These are phyloP conservation scores for Solen grandis DNA, from an alignment of 1,140 invertebrate genomes.

Conservation along the genomic window DNA sequence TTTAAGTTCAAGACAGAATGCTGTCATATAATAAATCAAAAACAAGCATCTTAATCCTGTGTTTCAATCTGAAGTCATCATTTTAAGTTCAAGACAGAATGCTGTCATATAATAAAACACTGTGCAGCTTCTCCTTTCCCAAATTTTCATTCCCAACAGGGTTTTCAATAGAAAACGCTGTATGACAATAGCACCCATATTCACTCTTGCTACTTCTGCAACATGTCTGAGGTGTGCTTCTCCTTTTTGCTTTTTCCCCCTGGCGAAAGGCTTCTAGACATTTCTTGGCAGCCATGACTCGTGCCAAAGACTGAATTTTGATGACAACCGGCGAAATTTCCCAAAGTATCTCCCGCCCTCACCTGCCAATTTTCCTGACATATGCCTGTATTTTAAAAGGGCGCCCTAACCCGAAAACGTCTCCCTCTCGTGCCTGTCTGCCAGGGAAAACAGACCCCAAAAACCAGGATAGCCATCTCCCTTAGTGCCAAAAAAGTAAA, in stretches of 20 bases:
- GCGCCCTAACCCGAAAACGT: slow-evolving; percentile 26
- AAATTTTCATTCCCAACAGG: slow-evolving; percentile 30
- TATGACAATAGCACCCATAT: slow-evolving; percentile 65
- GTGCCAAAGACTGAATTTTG: slow-evolving; percentile 60
- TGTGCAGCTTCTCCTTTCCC: slow-evolving; percentile 59
- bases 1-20: too few species aligned
- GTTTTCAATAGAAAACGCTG: slow-evolving; percentile 67
- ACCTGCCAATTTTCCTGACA: slow-evolving; percentile 36
- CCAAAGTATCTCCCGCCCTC: slow-evolving; percentile 15
- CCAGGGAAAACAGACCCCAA: slow-evolving; percentile 38
- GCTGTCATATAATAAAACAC: slow-evolving; percentile 57
- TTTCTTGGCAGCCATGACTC: slow-evolving; percentile 42
- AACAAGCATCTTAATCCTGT: too few species aligned
- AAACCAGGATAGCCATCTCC: slow-evolving; percentile 48
- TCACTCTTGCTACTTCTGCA: slow-evolving; percentile 17
- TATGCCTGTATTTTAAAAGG: slow-evolving; percentile 58
- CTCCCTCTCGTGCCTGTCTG: slow-evolving; percentile 20
- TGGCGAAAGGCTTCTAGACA: slow-evolving; percentile 9
- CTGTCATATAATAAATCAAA: too few species aligned
- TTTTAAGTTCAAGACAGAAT: not conserved
- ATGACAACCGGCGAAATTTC: slow-evolving; percentile 39
- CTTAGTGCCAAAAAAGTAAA: slow-evolving; percentile 42
- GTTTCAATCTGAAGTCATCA: not conserved
- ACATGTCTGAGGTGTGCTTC: slow-evolving; percentile 44
- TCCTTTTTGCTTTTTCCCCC: slow-evolving; percentile 18